Evolutionary conservation across 2,113 vertebrate species (phyloP).

Genomic region (Amazona guildingii): DNA sequence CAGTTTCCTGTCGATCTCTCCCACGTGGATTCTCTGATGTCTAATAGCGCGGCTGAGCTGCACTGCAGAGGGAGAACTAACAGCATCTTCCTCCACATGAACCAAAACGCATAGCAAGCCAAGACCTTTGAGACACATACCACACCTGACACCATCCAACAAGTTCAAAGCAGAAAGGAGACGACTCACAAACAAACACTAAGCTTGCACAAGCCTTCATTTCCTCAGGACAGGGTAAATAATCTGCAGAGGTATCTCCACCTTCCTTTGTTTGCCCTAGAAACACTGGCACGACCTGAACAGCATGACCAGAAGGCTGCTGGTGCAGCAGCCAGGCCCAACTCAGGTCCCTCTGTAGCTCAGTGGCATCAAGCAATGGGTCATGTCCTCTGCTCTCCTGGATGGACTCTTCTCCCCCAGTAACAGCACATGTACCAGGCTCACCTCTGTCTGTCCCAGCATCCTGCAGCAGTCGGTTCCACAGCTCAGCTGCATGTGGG

Average conservation of each 20-base stretch:
- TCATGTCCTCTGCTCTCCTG: not conserved
- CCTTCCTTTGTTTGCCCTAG: not conserved
- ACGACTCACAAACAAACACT: not conserved
- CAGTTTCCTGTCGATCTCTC: constrained; percentile 68
- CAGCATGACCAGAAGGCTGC: not conserved
- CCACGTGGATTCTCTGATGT: constrained; percentile 67
- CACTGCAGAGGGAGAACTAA: constrained; percentile 46
- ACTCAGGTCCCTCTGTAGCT: not conserved
- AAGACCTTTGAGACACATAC: not conserved
- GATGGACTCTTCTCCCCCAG: not conserved
- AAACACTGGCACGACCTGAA: not conserved
- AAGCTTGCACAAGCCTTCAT: not conserved
- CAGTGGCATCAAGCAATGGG: not conserved
- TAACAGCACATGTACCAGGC: not conserved
- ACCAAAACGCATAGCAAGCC: not conserved
- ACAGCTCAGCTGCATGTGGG: not conserved
- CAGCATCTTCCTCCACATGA: not conserved
- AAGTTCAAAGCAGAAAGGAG: constrained; percentile 1
- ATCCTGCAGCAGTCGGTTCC: not conserved
- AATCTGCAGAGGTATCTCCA: not conserved
- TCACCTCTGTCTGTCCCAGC: not conserved
- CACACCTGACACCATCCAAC: not conserved
- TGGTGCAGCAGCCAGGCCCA: not conserved
- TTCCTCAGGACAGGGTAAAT: constrained; percentile 17
- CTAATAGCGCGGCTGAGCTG: constrained; percentile 61